Percentiles rank a stretch among this genome's conserved stretches.
phyloP scores from a whole-genome alignment of 2,113 vertebrate genomes.

The Zosterops borbonicus region DNA sequence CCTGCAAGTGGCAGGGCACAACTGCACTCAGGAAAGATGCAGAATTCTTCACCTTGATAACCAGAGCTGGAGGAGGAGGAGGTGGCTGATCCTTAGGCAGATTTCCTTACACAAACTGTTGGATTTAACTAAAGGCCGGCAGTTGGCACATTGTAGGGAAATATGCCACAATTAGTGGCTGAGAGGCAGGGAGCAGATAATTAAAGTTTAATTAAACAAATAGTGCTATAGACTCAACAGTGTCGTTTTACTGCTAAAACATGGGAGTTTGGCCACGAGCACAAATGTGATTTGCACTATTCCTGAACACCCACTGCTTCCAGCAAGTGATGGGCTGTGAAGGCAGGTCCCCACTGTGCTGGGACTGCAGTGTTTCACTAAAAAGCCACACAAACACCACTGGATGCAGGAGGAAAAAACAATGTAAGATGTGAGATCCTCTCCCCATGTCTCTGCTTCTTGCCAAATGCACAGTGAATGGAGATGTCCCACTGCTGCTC shows the following conservation, averaged over 20 bases:
- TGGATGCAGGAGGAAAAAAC: background rate
- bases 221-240: background rate
- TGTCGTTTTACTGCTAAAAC: background rate
- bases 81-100: background rate
- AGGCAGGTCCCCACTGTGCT: conserved; percentile 8
- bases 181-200: conserved; percentile 26
- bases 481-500: background rate
- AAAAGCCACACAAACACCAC: background rate
- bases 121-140: background rate
- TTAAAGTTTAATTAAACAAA: conserved; percentile 53
- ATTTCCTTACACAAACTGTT: background rate
- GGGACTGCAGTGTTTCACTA: background rate
- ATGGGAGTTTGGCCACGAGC: background rate
- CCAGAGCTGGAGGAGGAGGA: accelerated
- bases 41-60: background rate
- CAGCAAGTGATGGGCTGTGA: background rate
- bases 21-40: background rate
- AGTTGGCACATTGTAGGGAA: background rate
- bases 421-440: background rate
- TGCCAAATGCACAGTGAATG: background rate
- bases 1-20: background rate
- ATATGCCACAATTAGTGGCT: background rate
- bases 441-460: background rate
- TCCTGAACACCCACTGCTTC: background rate
- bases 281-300: background rate